Evolutionary conservation across 2,888 invertebrate species (phyloP).

Genomic region (Muschampia plurimacula): DNA sequence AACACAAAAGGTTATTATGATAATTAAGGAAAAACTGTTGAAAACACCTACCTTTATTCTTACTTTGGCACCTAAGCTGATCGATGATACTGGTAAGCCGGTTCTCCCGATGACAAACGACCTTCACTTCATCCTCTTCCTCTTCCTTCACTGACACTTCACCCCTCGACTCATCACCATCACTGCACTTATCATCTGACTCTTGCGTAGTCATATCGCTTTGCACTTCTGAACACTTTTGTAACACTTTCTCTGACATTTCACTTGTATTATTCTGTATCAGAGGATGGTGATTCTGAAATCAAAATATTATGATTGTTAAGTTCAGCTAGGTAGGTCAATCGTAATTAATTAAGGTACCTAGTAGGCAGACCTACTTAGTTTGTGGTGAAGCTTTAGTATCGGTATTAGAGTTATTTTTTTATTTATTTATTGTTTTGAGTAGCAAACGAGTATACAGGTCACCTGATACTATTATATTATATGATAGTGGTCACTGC

Average conservation of each 20-base stretch:
- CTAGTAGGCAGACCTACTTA: no score
- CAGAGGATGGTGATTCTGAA: neutral
- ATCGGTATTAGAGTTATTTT: no score
- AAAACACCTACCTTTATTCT: conserved; percentile 69
- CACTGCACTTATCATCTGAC: conserved; percentile 42
- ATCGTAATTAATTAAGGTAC: neutral
- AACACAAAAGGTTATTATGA: neutral
- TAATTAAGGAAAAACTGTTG: neutral
- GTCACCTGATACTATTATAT: no score
- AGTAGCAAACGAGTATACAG: no score
- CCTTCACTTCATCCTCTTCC: conserved; percentile 53
- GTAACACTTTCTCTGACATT: conserved; percentile 49
- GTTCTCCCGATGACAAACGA: conserved; percentile 68
- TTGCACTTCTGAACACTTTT: conserved; percentile 43
- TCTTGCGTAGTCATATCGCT: conserved; percentile 31
- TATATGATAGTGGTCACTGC: no score
- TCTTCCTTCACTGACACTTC: conserved; percentile 50
- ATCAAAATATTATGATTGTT: neutral
- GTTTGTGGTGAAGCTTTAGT: no score
- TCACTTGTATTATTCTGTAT: neutral
- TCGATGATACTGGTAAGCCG: conserved; percentile 80
- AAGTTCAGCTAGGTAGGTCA: neutral
- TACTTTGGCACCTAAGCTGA: conserved; percentile 75
- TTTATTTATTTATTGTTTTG: no score
- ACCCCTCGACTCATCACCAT: conserved; percentile 43